phyloP scores from a whole-genome alignment of 2,888 invertebrate genomes.

The Gryllus longicercus region DNA sequence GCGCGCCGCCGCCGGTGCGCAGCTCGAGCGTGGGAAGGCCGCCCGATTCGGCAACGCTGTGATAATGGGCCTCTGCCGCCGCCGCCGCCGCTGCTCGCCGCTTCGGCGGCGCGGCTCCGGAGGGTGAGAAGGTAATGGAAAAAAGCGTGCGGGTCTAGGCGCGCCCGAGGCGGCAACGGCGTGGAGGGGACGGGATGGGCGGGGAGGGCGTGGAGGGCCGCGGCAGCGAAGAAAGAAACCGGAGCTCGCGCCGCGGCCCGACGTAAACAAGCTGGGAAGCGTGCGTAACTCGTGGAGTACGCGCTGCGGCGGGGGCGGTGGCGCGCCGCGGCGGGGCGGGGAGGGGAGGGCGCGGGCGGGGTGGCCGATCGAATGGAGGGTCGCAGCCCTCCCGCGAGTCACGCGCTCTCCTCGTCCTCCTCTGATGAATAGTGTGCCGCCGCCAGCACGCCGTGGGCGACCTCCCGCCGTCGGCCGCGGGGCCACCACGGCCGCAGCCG shows the following conservation, averaged over 20 bases:
- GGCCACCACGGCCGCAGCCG: not conserved
- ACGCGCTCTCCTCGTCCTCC: not conserved
- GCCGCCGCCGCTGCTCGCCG: not conserved
- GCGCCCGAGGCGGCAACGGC: not conserved
- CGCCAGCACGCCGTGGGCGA: not conserved
- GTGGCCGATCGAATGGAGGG: not conserved
- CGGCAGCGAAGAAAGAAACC: not conserved
- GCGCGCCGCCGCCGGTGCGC: not conserved
- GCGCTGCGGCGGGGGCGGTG: too few species aligned
- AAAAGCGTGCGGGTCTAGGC: not conserved
- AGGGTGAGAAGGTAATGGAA: constrained; percentile 17
- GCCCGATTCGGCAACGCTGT: constrained; percentile 17
- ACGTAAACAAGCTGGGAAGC: not conserved
- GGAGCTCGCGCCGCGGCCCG: not conserved
- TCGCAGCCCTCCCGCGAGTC: too few species aligned
- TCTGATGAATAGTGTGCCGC: not conserved
- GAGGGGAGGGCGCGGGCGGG: not conserved
- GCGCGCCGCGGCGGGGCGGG: not conserved
- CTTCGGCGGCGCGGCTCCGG: not conserved
- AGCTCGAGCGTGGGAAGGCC: not conserved
- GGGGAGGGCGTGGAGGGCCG: not conserved
- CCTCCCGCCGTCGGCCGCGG: not conserved
- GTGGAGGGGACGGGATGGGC: not conserved
- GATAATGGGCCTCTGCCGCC: not conserved
- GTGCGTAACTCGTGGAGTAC: too few species aligned